A percentile compares a stretch with the other conserved stretches of the same genome.
Conservation (phyloP, 2,888 invertebrate species). For the Cylloceria caligata region DNA sequence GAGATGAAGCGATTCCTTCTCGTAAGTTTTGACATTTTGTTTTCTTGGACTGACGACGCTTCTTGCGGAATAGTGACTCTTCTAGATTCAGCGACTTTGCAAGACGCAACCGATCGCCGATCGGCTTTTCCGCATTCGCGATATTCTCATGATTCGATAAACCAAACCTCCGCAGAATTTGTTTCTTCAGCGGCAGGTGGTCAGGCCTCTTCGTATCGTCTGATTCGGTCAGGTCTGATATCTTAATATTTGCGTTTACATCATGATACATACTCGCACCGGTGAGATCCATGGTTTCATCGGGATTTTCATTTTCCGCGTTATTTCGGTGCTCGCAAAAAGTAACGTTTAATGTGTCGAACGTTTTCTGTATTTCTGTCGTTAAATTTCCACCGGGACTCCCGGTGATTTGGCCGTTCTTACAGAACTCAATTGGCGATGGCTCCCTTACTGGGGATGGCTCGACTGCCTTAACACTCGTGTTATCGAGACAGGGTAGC, state of each 20-base stretch:
- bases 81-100: not conserved
- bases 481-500: not conserved
- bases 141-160: constrained; percentile 17
- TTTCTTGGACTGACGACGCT: constrained; percentile 24
- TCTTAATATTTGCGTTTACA: not conserved
- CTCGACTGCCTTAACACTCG: not conserved
- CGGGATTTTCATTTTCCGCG: not conserved
- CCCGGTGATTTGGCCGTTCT: not conserved
- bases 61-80: constrained; percentile 18
- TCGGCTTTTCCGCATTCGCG: not conserved
- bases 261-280: not conserved
- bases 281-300: not conserved
- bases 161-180: constrained; percentile 47
- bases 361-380: not conserved
- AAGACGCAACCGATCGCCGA: constrained; percentile 30
- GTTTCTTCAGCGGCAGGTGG: constrained; percentile 67
- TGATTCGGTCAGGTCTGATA: not conserved
- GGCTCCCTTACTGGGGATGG: too few species aligned
- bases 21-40: not conserved
- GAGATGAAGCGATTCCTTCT: not conserved
- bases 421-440: constrained; percentile 2
- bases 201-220: not conserved
- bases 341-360: not conserved
- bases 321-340: not conserved
- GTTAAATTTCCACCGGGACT: not conserved